phyloP scores from a whole-genome alignment of 2,888 invertebrate genomes.

The Dioctria linearis region DNA sequence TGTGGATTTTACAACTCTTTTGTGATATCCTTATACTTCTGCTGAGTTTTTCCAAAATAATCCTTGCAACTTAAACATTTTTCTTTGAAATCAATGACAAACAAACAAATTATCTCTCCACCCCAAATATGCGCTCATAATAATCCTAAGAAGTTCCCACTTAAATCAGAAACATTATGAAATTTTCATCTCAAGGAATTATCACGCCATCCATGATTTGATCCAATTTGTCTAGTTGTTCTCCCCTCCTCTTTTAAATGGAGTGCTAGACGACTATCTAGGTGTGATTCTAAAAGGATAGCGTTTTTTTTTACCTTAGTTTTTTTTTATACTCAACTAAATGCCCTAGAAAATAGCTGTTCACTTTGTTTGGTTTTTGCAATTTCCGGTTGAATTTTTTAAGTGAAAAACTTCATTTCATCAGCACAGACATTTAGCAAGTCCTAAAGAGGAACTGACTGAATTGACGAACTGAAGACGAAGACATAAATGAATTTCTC shows the following conservation, averaged over 20 bases:
- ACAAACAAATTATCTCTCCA: not conserved
- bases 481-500: constrained; percentile 31
- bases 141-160: constrained; percentile 8
- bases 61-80: not conserved
- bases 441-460: constrained; percentile 2
- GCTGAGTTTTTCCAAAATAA: not conserved
- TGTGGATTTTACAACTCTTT: not conserved
- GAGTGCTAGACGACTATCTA: constrained; percentile 5
- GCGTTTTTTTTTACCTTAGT: not conserved
- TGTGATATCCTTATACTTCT: not conserved
- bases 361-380: not conserved
- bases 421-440: constrained; percentile 5
- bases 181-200: constrained; percentile 41
- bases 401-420: constrained; percentile 46
- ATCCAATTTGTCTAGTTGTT: constrained; percentile 43
- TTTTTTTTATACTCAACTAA: not conserved
- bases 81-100: not conserved
- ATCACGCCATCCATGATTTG: constrained; percentile 50
- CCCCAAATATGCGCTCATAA: not conserved
- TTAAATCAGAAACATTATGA: constrained; percentile 10
- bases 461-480: not conserved
- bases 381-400: constrained; percentile 9
- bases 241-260: not conserved
- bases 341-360: constrained; percentile 4
- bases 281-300: constrained; percentile 24